Evolutionary conservation across 2,113 vertebrate genomes (phyloP).

Genomic region (Puma concolor): DNA sequence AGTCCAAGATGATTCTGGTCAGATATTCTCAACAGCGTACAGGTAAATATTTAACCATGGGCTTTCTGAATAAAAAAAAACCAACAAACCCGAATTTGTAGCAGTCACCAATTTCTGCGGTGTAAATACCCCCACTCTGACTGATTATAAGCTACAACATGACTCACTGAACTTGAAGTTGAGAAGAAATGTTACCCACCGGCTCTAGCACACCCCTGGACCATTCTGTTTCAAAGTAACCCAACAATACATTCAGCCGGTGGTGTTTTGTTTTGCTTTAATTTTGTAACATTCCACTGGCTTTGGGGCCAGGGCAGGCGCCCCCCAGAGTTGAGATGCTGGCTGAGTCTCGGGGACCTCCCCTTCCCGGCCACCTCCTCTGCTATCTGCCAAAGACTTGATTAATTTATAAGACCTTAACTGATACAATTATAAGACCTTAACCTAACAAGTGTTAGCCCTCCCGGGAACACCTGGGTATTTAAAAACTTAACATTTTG

Average conservation of each 20-base stretch:
- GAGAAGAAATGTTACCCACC: neutral
- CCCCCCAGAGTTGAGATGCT: neutral
- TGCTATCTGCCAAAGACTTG: neutral
- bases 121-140: neutral
- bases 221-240: neutral
- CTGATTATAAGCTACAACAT: neutral
- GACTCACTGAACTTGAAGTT: neutral
- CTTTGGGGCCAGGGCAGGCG: neutral
- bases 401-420: neutral
- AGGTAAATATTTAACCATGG: neutral
- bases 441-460: neutral
- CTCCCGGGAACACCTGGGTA: neutral
- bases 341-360: neutral
- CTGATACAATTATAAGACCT: neutral
- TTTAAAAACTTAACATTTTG: neutral
- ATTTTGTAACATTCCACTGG: neutral
- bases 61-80: neutral
- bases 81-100: neutral
- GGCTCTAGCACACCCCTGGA: neutral
- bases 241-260: neutral
- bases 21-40: neutral
- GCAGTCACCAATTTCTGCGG: neutral
- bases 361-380: no score
- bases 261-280: neutral
- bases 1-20: neutral